Conservation (phyloP, 2,888 invertebrate species). For the Unio delphinus region DNA sequence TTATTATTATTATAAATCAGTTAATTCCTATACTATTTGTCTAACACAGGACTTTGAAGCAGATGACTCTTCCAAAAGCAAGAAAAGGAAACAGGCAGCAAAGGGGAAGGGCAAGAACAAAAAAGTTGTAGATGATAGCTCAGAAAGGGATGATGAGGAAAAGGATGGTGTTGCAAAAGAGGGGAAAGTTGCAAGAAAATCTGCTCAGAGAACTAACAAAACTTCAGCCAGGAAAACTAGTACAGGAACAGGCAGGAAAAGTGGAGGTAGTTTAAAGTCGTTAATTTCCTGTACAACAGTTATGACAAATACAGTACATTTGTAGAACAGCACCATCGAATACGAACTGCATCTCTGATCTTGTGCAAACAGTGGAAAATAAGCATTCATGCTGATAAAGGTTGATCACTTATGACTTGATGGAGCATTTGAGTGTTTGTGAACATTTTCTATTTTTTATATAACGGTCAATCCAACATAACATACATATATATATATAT, state of each 20-base stretch:
- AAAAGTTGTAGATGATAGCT: constrained; percentile 19
- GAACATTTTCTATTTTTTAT: too few relatives aligned
- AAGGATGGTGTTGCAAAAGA: constrained; percentile 9
- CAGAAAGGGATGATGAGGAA: constrained; percentile 28
- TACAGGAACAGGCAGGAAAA: constrained; percentile 1
- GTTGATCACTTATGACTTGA: too few relatives aligned
- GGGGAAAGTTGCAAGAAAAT: neutral
- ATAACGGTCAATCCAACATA: too few relatives aligned
- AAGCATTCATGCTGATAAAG: too few relatives aligned
- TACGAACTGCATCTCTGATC: too few relatives aligned
- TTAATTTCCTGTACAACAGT: neutral
- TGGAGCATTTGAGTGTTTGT: too few relatives aligned
- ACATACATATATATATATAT: too few relatives aligned
- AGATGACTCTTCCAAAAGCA: constrained; percentile 16
- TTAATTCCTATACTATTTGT: neutral
- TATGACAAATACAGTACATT: too few relatives aligned
- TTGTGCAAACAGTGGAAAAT: too few relatives aligned
- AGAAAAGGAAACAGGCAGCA: constrained; percentile 29
- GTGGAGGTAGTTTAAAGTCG: constrained; percentile 3
- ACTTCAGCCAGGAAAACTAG: constrained; percentile 9
- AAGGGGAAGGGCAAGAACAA: constrained; percentile 9
- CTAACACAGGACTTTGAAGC: constrained; percentile 50
- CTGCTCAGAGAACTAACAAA: constrained; percentile 10
- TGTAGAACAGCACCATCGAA: too few relatives aligned
- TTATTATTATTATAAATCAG: too few relatives aligned